Conservation (phyloP, 2,888 invertebrate genomes). For the Phortica magna region DNA sequence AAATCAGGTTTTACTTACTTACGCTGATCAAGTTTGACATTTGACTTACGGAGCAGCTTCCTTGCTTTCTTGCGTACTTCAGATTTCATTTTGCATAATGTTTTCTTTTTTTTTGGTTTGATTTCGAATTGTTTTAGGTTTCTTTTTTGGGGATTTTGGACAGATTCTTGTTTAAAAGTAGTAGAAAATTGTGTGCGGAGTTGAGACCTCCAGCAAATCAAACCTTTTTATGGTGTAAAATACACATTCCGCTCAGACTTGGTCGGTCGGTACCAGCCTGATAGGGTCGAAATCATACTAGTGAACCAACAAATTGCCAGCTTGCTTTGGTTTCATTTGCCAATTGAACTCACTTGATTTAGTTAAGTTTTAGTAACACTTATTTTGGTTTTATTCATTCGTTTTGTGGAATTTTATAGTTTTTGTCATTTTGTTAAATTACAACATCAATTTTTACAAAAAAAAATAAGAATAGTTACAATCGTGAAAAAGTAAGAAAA, state of each 20-base stretch:
- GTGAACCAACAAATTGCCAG: slow-evolving; percentile 3
- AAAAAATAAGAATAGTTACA: slow-evolving; percentile 55
- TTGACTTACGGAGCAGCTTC: slow-evolving; percentile 18
- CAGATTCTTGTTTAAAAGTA: slow-evolving; percentile 77
- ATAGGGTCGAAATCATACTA: slow-evolving; percentile 24
- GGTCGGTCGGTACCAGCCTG: slow-evolving; percentile 36
- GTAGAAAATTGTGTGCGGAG: slow-evolving; percentile 73
- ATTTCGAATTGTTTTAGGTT: slow-evolving; percentile 4
- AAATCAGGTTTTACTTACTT: slow-evolving; percentile 11
- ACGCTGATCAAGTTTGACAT: not conserved
- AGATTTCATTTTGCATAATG: not conserved
- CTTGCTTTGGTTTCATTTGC: slow-evolving; percentile 50
- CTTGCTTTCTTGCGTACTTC: not conserved
- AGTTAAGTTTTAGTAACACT: slow-evolving; percentile 18
- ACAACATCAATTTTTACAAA: slow-evolving; percentile 73
- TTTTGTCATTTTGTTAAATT: slow-evolving; percentile 52
- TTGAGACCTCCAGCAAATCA: slow-evolving; percentile 66
- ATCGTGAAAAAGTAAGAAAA: not conserved
- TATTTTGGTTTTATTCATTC: slow-evolving; percentile 53
- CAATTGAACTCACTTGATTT: slow-evolving; percentile 73
- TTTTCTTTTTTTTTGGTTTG: slow-evolving; percentile 17
- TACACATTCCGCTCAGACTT: slow-evolving; percentile 59
- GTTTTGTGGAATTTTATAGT: slow-evolving; percentile 64
- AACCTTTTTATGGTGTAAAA: slow-evolving; percentile 76
- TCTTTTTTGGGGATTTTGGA: slow-evolving; percentile 66